These are phyloP conservation scores for Eristalis intricaria DNA, from an alignment of 2,888 invertebrate species.

Conservation along the genomic window DNA sequence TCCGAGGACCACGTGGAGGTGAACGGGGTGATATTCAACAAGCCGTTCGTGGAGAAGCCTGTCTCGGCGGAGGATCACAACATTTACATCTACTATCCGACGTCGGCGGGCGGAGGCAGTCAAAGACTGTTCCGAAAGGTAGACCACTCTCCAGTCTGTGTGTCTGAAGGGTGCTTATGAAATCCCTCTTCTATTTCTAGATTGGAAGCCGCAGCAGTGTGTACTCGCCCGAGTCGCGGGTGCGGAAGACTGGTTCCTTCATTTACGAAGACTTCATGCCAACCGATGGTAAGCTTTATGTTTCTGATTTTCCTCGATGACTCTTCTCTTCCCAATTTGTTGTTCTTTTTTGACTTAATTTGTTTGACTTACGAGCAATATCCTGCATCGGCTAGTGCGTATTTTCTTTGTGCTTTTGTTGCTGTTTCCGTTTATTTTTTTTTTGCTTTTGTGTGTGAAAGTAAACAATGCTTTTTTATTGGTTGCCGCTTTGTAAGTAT, in stretches of 20 bases:
- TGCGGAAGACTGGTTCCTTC: slow-evolving; percentile 98
- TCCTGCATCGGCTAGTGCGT: background rate
- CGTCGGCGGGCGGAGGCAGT: slow-evolving; percentile 98
- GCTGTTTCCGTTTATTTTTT: background rate
- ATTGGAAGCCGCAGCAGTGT: slow-evolving; percentile 99
- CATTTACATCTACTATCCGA: slow-evolving; percentile 99
- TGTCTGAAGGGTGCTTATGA: background rate
- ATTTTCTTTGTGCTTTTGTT: slow-evolving; percentile 10
- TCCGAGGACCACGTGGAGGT: slow-evolving; percentile 99
- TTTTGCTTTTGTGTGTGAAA: slow-evolving; percentile 22
- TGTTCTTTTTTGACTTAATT: background rate
- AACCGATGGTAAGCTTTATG: slow-evolving; percentile 91
- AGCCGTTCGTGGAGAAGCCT: slow-evolving; percentile 99
- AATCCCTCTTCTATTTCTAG: slow-evolving; percentile 81
- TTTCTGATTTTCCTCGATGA: slow-evolving; percentile 49
- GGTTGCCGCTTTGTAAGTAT: slow-evolving; percentile 58
- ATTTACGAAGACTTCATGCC: slow-evolving; percentile 99
- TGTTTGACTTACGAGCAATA: background rate
- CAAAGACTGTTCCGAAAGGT: slow-evolving; percentile 99
- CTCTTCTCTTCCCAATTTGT: slow-evolving; percentile 58
- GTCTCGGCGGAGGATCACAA: slow-evolving; percentile 99
- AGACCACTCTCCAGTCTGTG: slow-evolving; percentile 49
- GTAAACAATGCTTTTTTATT: slow-evolving; percentile 30
- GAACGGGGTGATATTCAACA: slow-evolving; percentile 96
- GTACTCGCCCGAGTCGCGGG: slow-evolving; percentile 97